Evolutionary conservation across 2,113 vertebrate species (phyloP).

Genomic region (Picathartes gymnocephalus): DNA sequence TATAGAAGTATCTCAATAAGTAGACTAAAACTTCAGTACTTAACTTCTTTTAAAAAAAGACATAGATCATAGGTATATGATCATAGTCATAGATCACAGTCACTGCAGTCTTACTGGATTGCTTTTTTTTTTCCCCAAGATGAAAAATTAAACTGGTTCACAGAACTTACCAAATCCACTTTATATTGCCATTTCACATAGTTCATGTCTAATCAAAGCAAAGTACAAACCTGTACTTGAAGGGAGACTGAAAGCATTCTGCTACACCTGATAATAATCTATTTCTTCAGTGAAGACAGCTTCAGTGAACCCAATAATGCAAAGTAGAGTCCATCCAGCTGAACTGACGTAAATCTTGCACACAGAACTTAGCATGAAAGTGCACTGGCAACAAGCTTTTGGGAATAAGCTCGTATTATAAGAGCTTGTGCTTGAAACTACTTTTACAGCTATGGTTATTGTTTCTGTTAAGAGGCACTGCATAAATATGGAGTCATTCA

Average conservation of each 20-base stretch:
- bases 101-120: background rate
- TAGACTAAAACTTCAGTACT: constrained; percentile 4
- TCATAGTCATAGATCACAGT: constrained; percentile 1
- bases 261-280: background rate
- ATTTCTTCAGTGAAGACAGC: background rate
- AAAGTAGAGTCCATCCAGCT: background rate
- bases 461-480: constrained; percentile 52
- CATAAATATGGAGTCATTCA: constrained; percentile 10
- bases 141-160: background rate
- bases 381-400: constrained; percentile 19
- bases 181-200: background rate
- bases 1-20: background rate
- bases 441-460: background rate
- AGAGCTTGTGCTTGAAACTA: constrained; percentile 43
- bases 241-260: background rate
- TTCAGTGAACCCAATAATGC: background rate
- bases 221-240: background rate
- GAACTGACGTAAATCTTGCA: background rate
- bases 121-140: background rate
- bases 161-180: background rate
- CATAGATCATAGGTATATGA: background rate
- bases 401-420: background rate
- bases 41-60: background rate
- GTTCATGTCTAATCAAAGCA: background rate
- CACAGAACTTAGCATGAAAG: background rate